Percentiles rank a stretch among this genome's conserved stretches.
These are phyloP conservation scores for Hyposmocoma kahamanoa DNA, from an alignment of 1,140 invertebrate genomes.

Conservation along the genomic window DNA sequence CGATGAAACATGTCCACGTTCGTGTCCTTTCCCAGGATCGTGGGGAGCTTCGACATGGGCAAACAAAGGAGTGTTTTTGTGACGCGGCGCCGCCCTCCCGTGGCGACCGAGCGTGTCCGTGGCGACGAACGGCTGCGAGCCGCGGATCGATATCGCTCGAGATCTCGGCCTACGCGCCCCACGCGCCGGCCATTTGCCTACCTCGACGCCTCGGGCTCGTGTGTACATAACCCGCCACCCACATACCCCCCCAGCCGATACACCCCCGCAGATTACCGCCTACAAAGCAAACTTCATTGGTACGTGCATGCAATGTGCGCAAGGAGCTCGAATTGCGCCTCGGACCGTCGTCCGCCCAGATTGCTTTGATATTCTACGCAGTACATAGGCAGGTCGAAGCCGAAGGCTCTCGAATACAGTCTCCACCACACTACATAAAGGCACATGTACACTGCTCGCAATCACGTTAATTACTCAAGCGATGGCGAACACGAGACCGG, in stretches of 20 bases:
- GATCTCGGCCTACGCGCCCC: slow-evolving; percentile 67
- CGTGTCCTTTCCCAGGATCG: slow-evolving; percentile 18
- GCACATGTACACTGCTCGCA: slow-evolving; percentile 22
- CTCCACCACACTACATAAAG: slow-evolving; percentile 7
- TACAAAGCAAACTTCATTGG: slow-evolving; percentile 72
- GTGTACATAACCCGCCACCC: slow-evolving; percentile 68
- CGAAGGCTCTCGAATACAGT: slow-evolving; percentile 30
- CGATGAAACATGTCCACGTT: too few species aligned
- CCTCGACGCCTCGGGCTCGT: slow-evolving; percentile 67
- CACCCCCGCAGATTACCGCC: slow-evolving; percentile 70
- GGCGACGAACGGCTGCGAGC: slow-evolving; percentile 48
- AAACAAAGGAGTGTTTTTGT: slow-evolving; percentile 69
- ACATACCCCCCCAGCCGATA: slow-evolving; percentile 54
- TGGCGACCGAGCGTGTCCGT: slow-evolving; percentile 36
- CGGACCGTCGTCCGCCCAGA: slow-evolving; percentile 37
- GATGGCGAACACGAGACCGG: neutral
- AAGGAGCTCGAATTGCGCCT: slow-evolving; percentile 64
- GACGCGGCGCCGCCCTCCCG: slow-evolving; percentile 48
- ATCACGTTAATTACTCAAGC: slow-evolving; percentile 58
- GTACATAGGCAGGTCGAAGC: slow-evolving; percentile 44
- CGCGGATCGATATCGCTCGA: slow-evolving; percentile 61
- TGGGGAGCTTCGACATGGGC: slow-evolving; percentile 28
- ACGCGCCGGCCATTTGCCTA: slow-evolving; percentile 20
- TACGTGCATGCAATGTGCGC: slow-evolving; percentile 72
- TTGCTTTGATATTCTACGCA: slow-evolving; percentile 59